Conservation (phyloP, 2,113 vertebrate species). For the Sander lucioperca region DNA sequence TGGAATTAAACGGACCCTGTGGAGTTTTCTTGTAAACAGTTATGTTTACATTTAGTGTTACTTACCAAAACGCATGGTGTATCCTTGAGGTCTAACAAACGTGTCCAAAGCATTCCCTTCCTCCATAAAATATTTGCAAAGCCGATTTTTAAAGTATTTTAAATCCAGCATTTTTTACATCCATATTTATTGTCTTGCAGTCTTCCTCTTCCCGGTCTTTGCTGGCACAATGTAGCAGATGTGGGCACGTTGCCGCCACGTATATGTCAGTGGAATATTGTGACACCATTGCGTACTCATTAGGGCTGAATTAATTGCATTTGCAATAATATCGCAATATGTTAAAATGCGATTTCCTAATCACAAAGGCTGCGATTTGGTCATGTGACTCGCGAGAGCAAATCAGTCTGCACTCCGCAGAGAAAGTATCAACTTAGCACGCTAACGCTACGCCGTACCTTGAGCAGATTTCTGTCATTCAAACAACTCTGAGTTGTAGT, state of each 20-base stretch:
- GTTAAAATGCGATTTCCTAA: no score
- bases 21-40: not conserved
- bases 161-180: not conserved
- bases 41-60: not conserved
- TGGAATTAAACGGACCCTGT: not conserved
- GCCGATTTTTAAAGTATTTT: not conserved
- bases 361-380: no score
- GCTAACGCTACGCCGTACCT: no score
- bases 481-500: no score
- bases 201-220: not conserved
- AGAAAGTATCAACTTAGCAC: no score
- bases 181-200: not conserved
- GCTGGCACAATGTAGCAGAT: not conserved
- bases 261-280: constrained; percentile 6
- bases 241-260: not conserved
- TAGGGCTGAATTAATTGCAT: no score
- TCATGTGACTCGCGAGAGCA: no score
- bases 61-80: not conserved
- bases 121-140: not conserved
- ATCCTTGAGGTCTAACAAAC: not conserved
- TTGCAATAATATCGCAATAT: no score
- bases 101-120: not conserved
- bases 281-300: not conserved
- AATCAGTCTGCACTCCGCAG: no score
- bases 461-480: no score